Percentiles rank a stretch among this genome's conserved stretches.
Conservation (phyloP, 1,140 invertebrate genomes). For the Neodiprion fabricii region DNA sequence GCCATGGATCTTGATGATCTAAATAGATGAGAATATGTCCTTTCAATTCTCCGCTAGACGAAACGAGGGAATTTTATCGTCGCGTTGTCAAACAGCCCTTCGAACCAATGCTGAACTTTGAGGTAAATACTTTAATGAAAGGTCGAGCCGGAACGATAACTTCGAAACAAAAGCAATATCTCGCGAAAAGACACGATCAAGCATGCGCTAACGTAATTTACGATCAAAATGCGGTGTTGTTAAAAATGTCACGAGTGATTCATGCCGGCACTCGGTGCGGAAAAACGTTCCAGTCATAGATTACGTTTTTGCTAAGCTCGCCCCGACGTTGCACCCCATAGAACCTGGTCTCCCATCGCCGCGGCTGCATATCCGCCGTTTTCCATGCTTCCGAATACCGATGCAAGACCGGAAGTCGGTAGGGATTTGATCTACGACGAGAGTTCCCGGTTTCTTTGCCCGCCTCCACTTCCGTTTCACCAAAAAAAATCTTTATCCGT, state of each 20-base stretch:
- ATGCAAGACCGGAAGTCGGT: background rate
- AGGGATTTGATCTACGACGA: background rate
- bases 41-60: too few species aligned
- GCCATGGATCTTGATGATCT: too few species aligned
- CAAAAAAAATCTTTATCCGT: too few species aligned
- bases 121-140: too few species aligned
- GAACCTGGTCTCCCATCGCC: conserved; percentile 2
- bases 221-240: conserved; percentile 33
- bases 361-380: background rate
- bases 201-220: conserved; percentile 32
- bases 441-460: background rate
- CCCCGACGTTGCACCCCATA: conserved; percentile 25
- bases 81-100: too few species aligned
- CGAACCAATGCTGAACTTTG: too few species aligned
- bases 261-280: conserved; percentile 31
- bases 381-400: background rate
- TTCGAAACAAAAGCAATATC: too few species aligned
- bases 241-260: conserved; percentile 42
- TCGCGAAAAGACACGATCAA: too few species aligned
- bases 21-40: too few species aligned
- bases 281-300: conserved; percentile 38
- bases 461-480: background rate
- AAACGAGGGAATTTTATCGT: too few species aligned
- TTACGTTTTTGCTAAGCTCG: conserved; percentile 27
- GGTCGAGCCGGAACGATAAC: too few species aligned